These are phyloP conservation scores for Pteromalus puparum DNA, from an alignment of 1,140 invertebrate species.

Conservation along the genomic window DNA sequence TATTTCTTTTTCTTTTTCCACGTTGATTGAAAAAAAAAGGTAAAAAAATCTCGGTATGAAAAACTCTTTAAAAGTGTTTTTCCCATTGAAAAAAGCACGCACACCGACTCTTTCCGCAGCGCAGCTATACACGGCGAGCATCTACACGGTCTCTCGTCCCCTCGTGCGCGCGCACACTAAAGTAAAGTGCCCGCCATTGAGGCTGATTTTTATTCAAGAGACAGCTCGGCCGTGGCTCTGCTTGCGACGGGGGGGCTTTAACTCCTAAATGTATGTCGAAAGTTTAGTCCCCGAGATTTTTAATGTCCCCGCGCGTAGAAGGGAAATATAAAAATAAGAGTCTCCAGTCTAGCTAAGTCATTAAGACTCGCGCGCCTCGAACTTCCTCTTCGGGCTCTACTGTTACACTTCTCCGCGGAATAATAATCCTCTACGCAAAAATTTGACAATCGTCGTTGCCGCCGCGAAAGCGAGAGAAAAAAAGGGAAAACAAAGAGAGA, in stretches of 20 bases:
- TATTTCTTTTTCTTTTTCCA: too few relatives aligned
- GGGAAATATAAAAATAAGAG: constrained; percentile 71
- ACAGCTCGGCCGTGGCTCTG: constrained; percentile 60
- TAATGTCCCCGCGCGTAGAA: constrained; percentile 64
- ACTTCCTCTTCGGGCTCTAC: neutral
- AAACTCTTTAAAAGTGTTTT: too few relatives aligned
- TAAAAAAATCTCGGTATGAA: too few relatives aligned
- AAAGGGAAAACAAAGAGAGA: neutral
- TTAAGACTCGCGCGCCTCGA: constrained; percentile 60
- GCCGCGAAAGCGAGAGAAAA: neutral
- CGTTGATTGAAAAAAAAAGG: too few relatives aligned
- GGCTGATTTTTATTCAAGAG: constrained; percentile 74
- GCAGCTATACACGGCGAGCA: neutral
- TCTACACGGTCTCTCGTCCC: neutral
- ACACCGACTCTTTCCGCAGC: neutral
- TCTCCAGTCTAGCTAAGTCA: constrained; percentile 61
- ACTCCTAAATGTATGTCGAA: constrained; percentile 70
- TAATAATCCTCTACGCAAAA: neutral
- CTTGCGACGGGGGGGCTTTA: constrained; percentile 65
- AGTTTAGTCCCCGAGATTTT: constrained; percentile 70
- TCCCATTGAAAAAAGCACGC: neutral
- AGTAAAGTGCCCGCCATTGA: constrained; percentile 71
- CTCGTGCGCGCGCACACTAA: constrained; percentile 55
- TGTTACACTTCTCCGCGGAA: too few relatives aligned
- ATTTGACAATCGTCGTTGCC: neutral